Conservation (phyloP, 2,113 vertebrate genomes). For the Dendrocopos noguchii region DNA sequence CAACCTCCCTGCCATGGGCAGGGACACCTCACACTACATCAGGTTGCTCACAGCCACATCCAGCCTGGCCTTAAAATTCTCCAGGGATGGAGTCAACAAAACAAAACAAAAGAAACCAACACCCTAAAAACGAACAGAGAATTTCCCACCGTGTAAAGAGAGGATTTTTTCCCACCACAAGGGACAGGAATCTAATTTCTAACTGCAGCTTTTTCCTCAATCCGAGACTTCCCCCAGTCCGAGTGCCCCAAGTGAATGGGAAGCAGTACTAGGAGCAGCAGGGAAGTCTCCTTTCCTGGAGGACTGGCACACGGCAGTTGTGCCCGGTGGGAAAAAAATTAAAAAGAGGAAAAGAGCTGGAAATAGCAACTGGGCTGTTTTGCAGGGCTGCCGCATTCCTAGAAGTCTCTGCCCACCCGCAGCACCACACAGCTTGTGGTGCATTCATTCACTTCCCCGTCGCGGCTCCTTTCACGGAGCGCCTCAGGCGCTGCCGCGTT, state of each 20-base stretch:
- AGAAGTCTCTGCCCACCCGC: neutral
- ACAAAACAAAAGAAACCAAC: neutral
- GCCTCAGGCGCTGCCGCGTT: neutral
- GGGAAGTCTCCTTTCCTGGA: fast-evolving
- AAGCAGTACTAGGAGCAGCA: neutral
- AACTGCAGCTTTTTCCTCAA: neutral
- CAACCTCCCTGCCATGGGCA: too few species aligned
- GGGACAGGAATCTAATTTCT: neutral
- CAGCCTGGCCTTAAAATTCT: too few species aligned
- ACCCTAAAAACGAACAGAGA: neutral
- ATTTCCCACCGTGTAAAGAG: neutral
- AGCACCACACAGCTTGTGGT: neutral
- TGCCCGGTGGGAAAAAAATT: neutral
- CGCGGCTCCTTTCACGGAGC: neutral
- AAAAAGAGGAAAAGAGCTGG: neutral
- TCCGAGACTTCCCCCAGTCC: too few species aligned
- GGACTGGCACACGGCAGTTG: fast-evolving
- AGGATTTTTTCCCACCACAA: neutral
- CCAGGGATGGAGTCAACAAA: neutral
- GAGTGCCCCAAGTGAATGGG: neutral
- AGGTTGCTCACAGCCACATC: too few species aligned
- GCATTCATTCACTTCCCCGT: neutral
- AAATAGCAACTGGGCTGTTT: neutral
- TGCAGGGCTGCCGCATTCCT: fast-evolving
- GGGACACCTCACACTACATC: too few species aligned